phyloP scores from a whole-genome alignment of 2,113 vertebrate genomes.

The Cynoglossus semilaevis region DNA sequence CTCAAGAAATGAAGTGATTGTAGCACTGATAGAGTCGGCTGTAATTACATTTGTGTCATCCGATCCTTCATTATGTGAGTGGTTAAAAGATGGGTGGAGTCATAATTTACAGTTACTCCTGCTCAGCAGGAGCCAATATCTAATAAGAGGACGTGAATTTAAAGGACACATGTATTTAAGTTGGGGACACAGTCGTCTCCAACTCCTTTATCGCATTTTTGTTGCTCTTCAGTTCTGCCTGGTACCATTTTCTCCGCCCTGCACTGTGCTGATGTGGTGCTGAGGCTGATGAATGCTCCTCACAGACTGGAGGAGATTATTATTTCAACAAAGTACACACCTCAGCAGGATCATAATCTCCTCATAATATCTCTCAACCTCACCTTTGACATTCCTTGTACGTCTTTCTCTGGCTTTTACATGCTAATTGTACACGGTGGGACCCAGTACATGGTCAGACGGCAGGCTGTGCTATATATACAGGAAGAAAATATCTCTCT shows the following conservation, averaged over 20 bases:
- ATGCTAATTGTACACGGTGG: not conserved
- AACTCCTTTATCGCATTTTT: constrained; percentile 22
- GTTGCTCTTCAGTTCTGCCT: not conserved
- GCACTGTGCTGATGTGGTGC: not conserved
- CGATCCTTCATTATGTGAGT: constrained; percentile 39
- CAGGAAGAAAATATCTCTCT: too few relatives aligned
- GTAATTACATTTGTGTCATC: constrained; percentile 58
- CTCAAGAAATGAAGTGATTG: constrained; percentile 18
- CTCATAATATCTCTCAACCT: not conserved
- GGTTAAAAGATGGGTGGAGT: constrained; percentile 17
- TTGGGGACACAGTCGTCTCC: constrained; percentile 21
- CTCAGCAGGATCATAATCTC: constrained; percentile 8
- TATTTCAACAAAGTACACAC: not conserved
- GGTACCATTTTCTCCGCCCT: not conserved
- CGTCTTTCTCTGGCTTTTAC: not conserved
- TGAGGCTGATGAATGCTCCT: constrained; percentile 4
- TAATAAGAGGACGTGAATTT: not conserved
- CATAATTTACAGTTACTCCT: constrained; percentile 12
- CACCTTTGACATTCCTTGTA: not conserved
- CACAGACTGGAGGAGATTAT: constrained; percentile 7
- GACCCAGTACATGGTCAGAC: not conserved
- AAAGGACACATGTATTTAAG: constrained; percentile 24
- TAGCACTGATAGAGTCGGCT: constrained; percentile 21
- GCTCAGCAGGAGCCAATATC: too few relatives aligned
- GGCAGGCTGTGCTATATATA: too few relatives aligned